A percentile compares a stretch with the other conserved stretches of the same genome.
Conservation (phyloP, 2,113 vertebrate species). For the Tiliqua scincoides region DNA sequence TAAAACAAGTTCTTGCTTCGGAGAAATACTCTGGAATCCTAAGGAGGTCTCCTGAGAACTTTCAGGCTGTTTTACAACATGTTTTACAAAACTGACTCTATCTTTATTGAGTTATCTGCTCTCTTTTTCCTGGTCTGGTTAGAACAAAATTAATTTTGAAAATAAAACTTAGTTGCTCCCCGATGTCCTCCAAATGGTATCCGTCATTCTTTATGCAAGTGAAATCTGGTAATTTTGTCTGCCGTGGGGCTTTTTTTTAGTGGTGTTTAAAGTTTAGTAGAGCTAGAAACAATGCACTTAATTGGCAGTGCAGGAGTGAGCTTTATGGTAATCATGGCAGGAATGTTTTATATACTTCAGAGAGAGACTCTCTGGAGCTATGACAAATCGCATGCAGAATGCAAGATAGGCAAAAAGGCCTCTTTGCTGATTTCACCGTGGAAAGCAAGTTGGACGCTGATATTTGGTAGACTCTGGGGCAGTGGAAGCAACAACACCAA, state of each 20-base stretch:
- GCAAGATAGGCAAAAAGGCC: neutral
- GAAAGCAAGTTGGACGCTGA: neutral
- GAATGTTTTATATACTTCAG: slow-evolving; percentile 11
- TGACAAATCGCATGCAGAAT: neutral
- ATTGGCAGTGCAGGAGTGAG: neutral
- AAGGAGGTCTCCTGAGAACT: slow-evolving; percentile 45
- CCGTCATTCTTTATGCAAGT: slow-evolving; percentile 43
- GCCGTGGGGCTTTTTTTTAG: neutral
- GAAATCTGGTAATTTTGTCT: slow-evolving; percentile 41
- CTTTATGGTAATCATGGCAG: neutral
- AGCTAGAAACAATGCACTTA: neutral
- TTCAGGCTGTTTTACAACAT: slow-evolving; percentile 56
- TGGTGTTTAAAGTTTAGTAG: slow-evolving; percentile 19
- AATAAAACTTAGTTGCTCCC: slow-evolving; percentile 62
- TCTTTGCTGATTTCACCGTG: neutral
- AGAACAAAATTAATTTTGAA: slow-evolving; percentile 69
- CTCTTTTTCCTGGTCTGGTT: slow-evolving; percentile 41
- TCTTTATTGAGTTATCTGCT: slow-evolving; percentile 59
- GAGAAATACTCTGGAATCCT: slow-evolving; percentile 34
- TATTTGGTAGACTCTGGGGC: neutral
- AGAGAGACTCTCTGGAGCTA: neutral
- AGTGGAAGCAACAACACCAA: neutral
- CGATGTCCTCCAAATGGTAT: slow-evolving; percentile 53
- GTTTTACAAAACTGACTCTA: slow-evolving; percentile 41
- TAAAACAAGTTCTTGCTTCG: slow-evolving; percentile 48